phyloP scores from a whole-genome alignment of 2,888 invertebrate species.

The Philaethria dido region DNA sequence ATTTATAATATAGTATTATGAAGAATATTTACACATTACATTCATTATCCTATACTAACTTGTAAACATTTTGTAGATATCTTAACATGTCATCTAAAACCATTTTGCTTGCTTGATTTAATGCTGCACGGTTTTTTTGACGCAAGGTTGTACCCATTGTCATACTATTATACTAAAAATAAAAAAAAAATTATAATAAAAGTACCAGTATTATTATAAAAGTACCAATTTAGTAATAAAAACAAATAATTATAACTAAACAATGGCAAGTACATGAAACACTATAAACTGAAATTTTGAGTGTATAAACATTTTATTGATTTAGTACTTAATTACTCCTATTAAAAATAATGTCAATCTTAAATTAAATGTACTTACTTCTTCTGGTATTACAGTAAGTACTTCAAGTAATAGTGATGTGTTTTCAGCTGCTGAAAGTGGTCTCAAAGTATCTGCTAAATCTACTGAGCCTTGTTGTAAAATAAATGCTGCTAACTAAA shows the following conservation, averaged over 20 bases:
- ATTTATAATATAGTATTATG: no score
- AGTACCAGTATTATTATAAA: no score
- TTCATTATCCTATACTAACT: conserved; percentile 53
- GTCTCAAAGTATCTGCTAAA: conserved; percentile 88
- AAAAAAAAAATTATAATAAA: not conserved
- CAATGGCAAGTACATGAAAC: no score
- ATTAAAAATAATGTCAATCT: no score
- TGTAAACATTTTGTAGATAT: conserved; percentile 68
- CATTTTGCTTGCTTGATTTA: conserved; percentile 71
- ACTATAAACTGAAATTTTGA: no score
- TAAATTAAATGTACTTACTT: conserved; percentile 80
- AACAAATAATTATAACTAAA: no score
- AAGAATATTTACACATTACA: not conserved
- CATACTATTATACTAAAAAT: conserved; percentile 74
- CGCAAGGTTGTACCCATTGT: conserved; percentile 74
- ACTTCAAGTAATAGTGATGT: conserved; percentile 88
- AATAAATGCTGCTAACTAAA: conserved; percentile 92
- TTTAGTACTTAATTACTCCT: no score
- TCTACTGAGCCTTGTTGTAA: conserved; percentile 88
- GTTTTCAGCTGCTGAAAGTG: conserved; percentile 83
- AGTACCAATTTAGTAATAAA: no score
- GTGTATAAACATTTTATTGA: no score
- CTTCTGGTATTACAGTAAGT: conserved; percentile 93
- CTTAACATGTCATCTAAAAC: conserved; percentile 75
- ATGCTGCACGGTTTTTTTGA: conserved; percentile 62